These are phyloP conservation scores for Pterocles gutturalis DNA, from an alignment of 2,113 vertebrate genomes.

Conservation along the genomic window DNA sequence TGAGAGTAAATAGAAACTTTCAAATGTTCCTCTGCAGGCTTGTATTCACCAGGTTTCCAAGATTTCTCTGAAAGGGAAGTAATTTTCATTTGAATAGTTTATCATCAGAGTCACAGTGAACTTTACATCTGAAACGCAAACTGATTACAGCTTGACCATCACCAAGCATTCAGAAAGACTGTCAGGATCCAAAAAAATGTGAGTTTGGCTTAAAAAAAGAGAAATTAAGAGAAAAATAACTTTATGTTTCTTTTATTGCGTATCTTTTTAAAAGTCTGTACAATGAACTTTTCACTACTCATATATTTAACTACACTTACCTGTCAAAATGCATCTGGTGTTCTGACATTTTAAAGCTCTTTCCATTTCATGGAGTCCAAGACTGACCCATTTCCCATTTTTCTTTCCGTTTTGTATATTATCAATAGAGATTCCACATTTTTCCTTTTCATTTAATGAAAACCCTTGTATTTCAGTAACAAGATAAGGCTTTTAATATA, in stretches of 20 bases:
- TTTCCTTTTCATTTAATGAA: not conserved
- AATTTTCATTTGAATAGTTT: constrained; percentile 40
- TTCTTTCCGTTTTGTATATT: not conserved
- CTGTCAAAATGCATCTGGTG: not conserved
- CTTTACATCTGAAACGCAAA: not conserved
- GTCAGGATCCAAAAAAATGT: not conserved
- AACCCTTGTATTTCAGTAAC: not conserved
- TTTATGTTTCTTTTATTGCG: not conserved
- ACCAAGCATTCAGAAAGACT: not conserved
- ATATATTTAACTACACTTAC: not conserved
- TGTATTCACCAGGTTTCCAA: not conserved
- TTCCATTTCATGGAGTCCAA: not conserved
- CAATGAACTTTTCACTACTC: constrained; percentile 6
- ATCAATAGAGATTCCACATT: not conserved
- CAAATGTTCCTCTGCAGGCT: not conserved
- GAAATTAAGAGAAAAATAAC: not conserved
- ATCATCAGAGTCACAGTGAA: not conserved
- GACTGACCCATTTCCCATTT: not conserved
- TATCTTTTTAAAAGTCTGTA: not conserved
- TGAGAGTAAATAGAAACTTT: not conserved
- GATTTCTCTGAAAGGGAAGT: not conserved
- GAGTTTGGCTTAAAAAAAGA: not conserved
- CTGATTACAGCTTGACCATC: not conserved
- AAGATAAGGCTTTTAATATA: not conserved
- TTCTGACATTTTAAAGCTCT: not conserved